A percentile compares a stretch with the other conserved stretches of the same genome.
Evolutionary conservation across 2,888 invertebrate genomes (phyloP).

Genomic region (Diachrysia chrysitis): DNA sequence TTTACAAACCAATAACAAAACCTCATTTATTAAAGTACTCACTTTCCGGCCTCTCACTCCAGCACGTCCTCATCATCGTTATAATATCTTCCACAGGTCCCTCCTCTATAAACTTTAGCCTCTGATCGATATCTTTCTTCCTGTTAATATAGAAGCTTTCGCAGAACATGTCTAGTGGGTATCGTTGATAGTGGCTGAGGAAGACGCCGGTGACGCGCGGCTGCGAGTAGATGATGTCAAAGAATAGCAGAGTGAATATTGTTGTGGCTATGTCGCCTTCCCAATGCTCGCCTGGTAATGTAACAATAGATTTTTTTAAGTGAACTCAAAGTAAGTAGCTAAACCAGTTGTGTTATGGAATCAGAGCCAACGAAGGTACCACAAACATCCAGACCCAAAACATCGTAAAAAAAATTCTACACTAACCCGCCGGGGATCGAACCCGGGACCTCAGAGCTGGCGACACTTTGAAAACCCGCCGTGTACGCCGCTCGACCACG

Average conservation of each 20-base stretch:
- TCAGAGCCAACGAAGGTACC: no score
- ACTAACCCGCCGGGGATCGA: no score
- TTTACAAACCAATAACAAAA: background rate
- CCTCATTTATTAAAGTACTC: no score
- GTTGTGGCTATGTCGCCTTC: conserved; percentile 91
- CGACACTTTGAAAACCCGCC: no score
- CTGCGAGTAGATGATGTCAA: conserved; percentile 92
- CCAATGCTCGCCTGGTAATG: conserved; percentile 91
- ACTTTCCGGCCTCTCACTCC: conserved; percentile 85
- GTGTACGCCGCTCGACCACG: no score
- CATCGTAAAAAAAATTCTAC: no score
- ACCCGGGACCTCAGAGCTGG: no score
- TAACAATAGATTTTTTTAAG: background rate
- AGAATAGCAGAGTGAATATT: conserved; percentile 92
- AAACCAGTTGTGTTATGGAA: no score
- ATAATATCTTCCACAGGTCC: conserved; percentile 78
- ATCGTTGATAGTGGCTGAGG: conserved; percentile 90
- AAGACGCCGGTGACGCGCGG: conserved; percentile 89
- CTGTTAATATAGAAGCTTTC: conserved; percentile 91
- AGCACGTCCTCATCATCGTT: conserved; percentile 77
- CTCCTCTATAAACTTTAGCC: conserved; percentile 54
- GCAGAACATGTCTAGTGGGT: conserved; percentile 93
- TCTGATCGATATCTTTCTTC: conserved; percentile 86
- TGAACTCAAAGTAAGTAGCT: no score
- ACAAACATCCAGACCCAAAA: no score